phyloP scores from a whole-genome alignment of 2,113 vertebrate genomes.

The Elephantulus edwardii region DNA sequence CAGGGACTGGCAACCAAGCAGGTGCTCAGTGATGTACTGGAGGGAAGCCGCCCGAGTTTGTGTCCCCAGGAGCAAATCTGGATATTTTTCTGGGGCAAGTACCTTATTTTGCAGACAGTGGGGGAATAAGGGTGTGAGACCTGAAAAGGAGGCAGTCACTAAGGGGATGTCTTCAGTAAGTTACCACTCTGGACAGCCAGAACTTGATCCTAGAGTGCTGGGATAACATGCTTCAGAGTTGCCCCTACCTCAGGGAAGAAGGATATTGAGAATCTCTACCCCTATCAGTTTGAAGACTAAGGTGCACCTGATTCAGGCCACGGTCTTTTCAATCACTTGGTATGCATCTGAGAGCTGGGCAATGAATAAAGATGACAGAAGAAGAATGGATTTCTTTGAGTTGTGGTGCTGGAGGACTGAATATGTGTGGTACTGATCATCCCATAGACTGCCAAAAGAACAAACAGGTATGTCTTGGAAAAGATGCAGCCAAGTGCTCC shows the following conservation, averaged over 20 bases:
- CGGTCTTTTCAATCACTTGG: too few relatives aligned
- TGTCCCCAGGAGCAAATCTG: neutral
- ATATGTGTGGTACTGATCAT: too few relatives aligned
- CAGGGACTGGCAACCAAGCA: neutral
- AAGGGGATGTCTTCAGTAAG: neutral
- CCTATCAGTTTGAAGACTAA: too few relatives aligned
- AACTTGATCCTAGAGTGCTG: neutral
- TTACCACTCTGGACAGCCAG: neutral
- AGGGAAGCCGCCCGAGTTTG: neutral
- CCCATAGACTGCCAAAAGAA: too few relatives aligned
- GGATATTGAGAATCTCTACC: neutral
- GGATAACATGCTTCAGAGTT: neutral
- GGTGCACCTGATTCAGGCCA: too few relatives aligned
- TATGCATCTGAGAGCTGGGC: too few relatives aligned
- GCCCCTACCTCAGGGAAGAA: too few relatives aligned
- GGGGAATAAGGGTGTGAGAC: neutral
- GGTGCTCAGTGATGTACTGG: neutral
- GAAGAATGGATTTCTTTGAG: too few relatives aligned
- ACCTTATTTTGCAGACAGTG: neutral
- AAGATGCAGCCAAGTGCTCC: too few relatives aligned
- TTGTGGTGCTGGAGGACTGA: too few relatives aligned
- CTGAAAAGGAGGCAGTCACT: neutral
- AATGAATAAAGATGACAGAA: too few relatives aligned
- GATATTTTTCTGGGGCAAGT: neutral
- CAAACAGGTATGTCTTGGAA: too few relatives aligned